Conservation (phyloP, 1,140 invertebrate species). For the Nymphalis io region DNA sequence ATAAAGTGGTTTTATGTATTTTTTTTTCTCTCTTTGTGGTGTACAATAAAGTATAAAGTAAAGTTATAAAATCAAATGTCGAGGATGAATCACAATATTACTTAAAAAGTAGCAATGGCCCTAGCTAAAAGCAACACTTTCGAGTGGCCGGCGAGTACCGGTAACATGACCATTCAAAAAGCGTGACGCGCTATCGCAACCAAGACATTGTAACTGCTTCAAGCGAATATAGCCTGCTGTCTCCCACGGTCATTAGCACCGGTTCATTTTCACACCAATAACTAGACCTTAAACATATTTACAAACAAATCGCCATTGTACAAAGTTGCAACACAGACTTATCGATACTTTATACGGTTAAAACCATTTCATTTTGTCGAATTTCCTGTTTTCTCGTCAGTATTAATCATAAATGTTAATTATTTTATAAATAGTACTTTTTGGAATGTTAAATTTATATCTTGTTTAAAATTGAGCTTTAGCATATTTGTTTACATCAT, state of each 20-base stretch:
- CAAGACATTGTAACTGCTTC: conserved; percentile 20
- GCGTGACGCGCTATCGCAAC: conserved; percentile 39
- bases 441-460: too few species aligned
- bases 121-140: conserved; percentile 37
- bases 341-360: not conserved
- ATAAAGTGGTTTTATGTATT: too few species aligned
- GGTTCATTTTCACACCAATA: not conserved
- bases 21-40: too few species aligned
- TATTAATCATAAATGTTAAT: too few species aligned
- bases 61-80: not conserved
- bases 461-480: too few species aligned
- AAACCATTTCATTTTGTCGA: not conserved
- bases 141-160: conserved; percentile 46
- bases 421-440: too few species aligned
- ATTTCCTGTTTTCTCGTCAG: too few species aligned
- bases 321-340: not conserved
- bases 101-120: conserved; percentile 9
- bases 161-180: conserved; percentile 50
- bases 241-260: conserved; percentile 18
- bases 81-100: not conserved
- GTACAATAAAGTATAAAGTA: too few species aligned
- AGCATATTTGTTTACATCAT: too few species aligned
- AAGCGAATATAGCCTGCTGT: not conserved
- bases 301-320: conserved; percentile 1
- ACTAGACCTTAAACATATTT: not conserved